Percentiles rank a stretch among this genome's conserved stretches.
Conservation (phyloP, 1,140 invertebrate genomes). For the Bilobella aurantiaca region DNA sequence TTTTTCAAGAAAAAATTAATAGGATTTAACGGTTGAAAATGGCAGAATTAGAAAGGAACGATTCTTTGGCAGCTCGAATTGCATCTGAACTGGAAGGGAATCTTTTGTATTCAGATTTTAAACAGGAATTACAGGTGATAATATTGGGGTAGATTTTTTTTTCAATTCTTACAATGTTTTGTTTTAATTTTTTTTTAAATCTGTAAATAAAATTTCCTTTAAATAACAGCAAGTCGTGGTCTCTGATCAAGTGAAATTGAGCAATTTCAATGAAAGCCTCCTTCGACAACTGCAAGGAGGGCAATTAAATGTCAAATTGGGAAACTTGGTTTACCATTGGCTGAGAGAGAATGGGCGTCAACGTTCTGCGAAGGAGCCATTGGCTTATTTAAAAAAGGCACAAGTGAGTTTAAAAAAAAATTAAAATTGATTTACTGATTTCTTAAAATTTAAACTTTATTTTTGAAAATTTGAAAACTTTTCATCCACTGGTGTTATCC, state of each 20-base stretch:
- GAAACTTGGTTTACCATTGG: conserved; percentile 73
- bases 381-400: conserved; percentile 63
- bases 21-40: too few species aligned
- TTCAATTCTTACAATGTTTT: neutral
- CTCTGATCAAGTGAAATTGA: conserved; percentile 55
- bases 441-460: too few species aligned
- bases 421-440: conserved; percentile 2
- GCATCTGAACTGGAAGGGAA: neutral
- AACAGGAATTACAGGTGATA: neutral
- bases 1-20: too few species aligned
- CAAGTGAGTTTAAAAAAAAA: conserved; percentile 43
- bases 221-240: conserved; percentile 56
- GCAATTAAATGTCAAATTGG: conserved; percentile 64
- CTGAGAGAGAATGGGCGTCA: conserved; percentile 38
- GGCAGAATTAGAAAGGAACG: too few species aligned
- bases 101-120: neutral
- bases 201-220: neutral
- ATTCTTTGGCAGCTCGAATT: too few species aligned
- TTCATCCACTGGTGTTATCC: neutral
- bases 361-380: conserved; percentile 40
- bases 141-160: neutral
- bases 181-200: neutral
- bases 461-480: too few species aligned
- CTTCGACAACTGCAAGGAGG: conserved; percentile 59
- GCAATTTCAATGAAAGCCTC: conserved; percentile 64